These are phyloP conservation scores for Rhagophthalmus giganteus DNA, from an alignment of 2,888 invertebrate species.

Conservation along the genomic window DNA sequence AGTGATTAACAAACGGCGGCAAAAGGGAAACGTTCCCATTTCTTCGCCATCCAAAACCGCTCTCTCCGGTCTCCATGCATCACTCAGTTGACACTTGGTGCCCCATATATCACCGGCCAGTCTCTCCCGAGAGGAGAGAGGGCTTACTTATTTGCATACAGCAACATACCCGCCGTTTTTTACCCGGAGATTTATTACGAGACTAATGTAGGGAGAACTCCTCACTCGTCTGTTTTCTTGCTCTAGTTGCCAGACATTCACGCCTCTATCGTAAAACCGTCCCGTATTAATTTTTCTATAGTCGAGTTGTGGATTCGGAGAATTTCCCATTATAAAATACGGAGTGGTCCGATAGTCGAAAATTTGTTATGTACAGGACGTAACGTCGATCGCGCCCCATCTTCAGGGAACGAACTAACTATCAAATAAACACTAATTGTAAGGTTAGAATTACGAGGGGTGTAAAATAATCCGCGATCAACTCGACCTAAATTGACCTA, in stretches of 20 bases:
- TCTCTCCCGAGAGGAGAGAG: slow-evolving; percentile 38
- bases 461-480: too few relatives aligned
- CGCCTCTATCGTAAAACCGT: slow-evolving; percentile 19
- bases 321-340: neutral
- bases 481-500: too few relatives aligned
- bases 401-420: too few relatives aligned
- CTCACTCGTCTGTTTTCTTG: slow-evolving; percentile 32
- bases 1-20: slow-evolving; percentile 30
- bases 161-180: slow-evolving; percentile 53
- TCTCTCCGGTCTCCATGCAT: slow-evolving; percentile 54
- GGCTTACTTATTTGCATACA: slow-evolving; percentile 56
- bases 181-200: slow-evolving; percentile 55
- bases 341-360: too few relatives aligned
- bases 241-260: slow-evolving; percentile 25
- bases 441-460: too few relatives aligned
- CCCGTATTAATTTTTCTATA: slow-evolving; percentile 1
- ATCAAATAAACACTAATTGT: too few relatives aligned
- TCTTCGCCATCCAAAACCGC: slow-evolving; percentile 36
- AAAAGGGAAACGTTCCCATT: slow-evolving; percentile 35
- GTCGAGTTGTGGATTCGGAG: neutral
- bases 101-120: slow-evolving; percentile 57
- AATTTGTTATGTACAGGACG: too few relatives aligned
- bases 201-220: slow-evolving; percentile 51
- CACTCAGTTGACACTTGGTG: slow-evolving; percentile 58
- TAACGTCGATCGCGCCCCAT: too few relatives aligned